Percentiles rank a stretch among this genome's conserved stretches.
Conservation (phyloP, 1,140 invertebrate species). For the Procambarus clarkii region DNA sequence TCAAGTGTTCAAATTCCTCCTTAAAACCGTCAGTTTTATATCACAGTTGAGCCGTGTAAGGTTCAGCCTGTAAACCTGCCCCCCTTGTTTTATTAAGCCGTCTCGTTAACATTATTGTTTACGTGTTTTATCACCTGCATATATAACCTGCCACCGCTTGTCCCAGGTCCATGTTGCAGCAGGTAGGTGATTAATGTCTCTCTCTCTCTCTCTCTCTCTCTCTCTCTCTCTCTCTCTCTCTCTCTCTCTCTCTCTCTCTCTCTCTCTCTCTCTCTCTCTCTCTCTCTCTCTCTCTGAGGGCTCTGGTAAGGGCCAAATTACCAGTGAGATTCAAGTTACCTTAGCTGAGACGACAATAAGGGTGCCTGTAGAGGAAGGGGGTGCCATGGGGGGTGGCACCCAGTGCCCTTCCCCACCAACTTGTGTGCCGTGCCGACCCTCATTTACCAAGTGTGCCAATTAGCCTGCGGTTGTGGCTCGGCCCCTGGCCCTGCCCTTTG, state of each 20-base stretch:
- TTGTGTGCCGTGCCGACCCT: neutral
- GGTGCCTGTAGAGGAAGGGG: no score
- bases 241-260: conserved; percentile 10
- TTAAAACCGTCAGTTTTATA: no score
- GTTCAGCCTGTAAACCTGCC: no score
- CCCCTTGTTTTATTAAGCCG: no score
- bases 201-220: neutral
- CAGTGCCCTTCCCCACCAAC: neutral
- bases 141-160: no score
- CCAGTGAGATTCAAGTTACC: neutral
- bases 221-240: neutral
- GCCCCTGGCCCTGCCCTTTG: conserved; percentile 17
- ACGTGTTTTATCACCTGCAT: no score
- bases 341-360: neutral
- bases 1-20: no score
- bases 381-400: no score
- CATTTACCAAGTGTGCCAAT: conserved; percentile 45
- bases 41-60: no score
- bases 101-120: no score
- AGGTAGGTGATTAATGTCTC: no score
- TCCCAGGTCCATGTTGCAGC: no score
- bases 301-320: neutral
- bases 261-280: conserved; percentile 12
- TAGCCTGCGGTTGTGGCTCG: conserved; percentile 17
- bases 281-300: neutral